Base-by-base conservation (phyloP, 2,888 invertebrate genomes). In the Parelbella ahira region DNA sequence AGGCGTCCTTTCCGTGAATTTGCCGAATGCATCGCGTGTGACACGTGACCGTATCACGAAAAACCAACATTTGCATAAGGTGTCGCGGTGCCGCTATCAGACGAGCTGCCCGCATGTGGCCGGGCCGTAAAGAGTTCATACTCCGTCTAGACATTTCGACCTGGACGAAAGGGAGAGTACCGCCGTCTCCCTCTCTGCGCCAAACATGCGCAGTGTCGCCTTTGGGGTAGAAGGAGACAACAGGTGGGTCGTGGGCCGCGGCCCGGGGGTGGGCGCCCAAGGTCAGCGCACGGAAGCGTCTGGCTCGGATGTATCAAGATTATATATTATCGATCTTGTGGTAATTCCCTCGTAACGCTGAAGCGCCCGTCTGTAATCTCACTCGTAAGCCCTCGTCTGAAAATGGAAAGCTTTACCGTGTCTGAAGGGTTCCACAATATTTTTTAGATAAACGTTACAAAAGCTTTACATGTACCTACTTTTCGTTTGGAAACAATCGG, bases 141-240 rank as follows among this genome's bases (percentile, higher is more conserved):
- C 60, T 67, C 66, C 70, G 86, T 87, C 86, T 86, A 87, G 86
- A 87, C 86, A 68, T 58, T 82, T 86, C 86, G 84, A 84, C 83
- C 86, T 74, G 68, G 59, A 58, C 56, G 78, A 74, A 74, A 79
- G 66, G 64, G 74, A 66, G 52, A 54, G 51, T 50, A 37, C 43
- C 12, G 60, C 12, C 56, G 50, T 77, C 79, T 62, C 68, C 46
- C 63, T 78, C 72, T 74, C 59, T 59, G 39, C 73, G 69, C 64
- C 72, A 71, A 72, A 72, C 86, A 81, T 84, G 84, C 84, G 86
- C 83, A 79, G 53, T 71, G 56, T 48, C 44, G 32, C 39, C 32
- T 38, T 25, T 24, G 12, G 39, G 39, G 62, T 52, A 66, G 60
- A 51, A 58, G 63, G 68, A 57, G 80, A 71, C 79, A 79, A 79